Base-by-base conservation (phyloP, 2,113 vertebrate genomes). In the Cygnus atratus region DNA sequence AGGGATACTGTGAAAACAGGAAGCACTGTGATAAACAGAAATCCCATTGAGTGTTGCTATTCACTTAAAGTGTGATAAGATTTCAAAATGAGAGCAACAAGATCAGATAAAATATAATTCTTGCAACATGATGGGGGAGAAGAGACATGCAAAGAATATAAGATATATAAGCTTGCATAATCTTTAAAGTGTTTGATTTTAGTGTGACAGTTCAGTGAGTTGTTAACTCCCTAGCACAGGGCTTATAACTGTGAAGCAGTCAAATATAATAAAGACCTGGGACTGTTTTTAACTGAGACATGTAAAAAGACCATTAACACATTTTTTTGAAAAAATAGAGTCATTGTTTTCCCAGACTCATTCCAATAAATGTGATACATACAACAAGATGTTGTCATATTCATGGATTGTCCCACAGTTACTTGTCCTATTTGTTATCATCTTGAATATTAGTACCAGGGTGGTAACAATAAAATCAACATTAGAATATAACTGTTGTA, bases 21-120 rank as follows among this genome's bases (percentile, higher is more conserved):
- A 95, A 91, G 54, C 29, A 58, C 54, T 54, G 10, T 50, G 75
- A 91, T 91, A 90, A 94, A 50, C 46, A 76, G 66, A 91, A 95
- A 82, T 70, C 71, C 39, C 39, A 18, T 31, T 37, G 83, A 84
- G 41, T 31, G 73, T 84, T 87, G 13, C n/a, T 24, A 79, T 85
- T 95, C 81, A 31, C 39, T 31, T 48, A 25, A 84, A 78, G n/a
- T 11, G 1, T 67, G 35, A 66, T 87, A 70, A 48, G 48, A 93
- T 89, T 91, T 92, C 66, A 91, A 54, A 70, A 66, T 39, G 19
- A 85, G 15, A 91, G 21, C 19, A 92, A 10, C 22, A 73, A 82
- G 35, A 88, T 68, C 46, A 59, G 68, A 39, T 84, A 74, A 95
- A 92, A 78, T 76, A 72, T 1, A 57, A 62, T 43, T 26, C 31